Conservation (phyloP, 2,888 invertebrate species). For the Lepidocyrtoides sp. region DNA sequence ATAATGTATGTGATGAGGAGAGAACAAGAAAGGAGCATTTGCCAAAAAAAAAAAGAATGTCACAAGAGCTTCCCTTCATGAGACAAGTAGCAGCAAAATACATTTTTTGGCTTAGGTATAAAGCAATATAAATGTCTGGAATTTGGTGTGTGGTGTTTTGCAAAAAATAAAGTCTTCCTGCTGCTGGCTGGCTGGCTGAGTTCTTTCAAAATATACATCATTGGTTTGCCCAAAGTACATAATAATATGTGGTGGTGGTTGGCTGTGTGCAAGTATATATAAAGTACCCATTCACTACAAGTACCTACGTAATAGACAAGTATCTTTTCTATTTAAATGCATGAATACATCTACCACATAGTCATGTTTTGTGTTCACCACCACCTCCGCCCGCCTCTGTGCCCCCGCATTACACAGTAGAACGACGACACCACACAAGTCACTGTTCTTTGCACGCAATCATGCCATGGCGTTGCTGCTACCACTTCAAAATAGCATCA, state of each 20-base stretch:
- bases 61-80: conserved; percentile 39
- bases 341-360: not conserved
- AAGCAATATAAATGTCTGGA: conserved; percentile 28
- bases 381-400: not conserved
- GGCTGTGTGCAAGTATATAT: too few species aligned
- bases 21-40: conserved; percentile 55
- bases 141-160: not conserved
- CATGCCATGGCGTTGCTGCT: not conserved
- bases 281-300: too few species aligned
- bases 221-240: conserved; percentile 21
- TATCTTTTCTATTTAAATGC: not conserved
- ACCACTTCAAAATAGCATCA: conserved; percentile 19
- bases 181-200: not conserved
- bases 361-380: not conserved
- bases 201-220: conserved; percentile 6
- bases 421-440: not conserved
- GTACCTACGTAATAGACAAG: not conserved
- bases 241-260: too few species aligned
- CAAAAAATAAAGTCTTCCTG: not conserved
- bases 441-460: not conserved
- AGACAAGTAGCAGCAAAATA: conserved; percentile 9
- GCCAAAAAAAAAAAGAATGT: conserved; percentile 51
- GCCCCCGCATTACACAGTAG: not conserved
- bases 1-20: conserved; percentile 51
- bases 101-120: conserved; percentile 40